These are phyloP conservation scores for Siniperca obscura DNA, from an alignment of 2,797 vertebrate species.

Conservation along the genomic window DNA sequence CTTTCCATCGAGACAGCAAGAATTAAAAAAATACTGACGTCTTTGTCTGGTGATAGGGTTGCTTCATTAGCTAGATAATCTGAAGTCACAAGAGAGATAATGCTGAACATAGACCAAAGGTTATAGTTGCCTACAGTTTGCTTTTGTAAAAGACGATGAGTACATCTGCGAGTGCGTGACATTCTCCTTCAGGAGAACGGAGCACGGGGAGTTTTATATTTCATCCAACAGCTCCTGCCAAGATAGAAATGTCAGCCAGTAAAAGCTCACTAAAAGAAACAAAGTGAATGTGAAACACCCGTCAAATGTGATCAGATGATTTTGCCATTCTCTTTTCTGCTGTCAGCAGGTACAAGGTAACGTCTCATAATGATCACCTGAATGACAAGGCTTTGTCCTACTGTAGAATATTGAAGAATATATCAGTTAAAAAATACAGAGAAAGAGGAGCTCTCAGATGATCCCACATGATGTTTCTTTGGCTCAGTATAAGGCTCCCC, in stretches of 20 bases:
- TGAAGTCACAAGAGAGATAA: background rate
- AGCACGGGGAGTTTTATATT: slow-evolving; percentile 19
- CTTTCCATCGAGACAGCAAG: background rate
- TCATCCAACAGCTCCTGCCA: slow-evolving; percentile 12
- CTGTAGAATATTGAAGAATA: background rate
- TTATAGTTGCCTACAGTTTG: background rate
- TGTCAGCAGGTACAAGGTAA: slow-evolving; percentile 15
- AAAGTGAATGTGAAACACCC: slow-evolving; percentile 7
- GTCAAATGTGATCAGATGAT: slow-evolving; percentile 36
- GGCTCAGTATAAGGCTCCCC: background rate
- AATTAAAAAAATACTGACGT: background rate
- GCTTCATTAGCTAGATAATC: background rate
- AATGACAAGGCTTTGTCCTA: background rate
- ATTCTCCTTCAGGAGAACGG: background rate
- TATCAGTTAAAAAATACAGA: background rate
- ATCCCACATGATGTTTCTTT: slow-evolving; percentile 6
- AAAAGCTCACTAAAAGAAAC: slow-evolving; percentile 5
- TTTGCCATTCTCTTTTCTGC: slow-evolving; percentile 3
- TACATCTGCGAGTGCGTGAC: background rate
- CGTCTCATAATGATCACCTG: background rate
- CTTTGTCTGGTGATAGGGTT: background rate
- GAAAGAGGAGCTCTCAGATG: background rate
- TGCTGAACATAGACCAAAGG: background rate
- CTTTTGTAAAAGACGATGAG: background rate
- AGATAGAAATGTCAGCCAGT: slow-evolving; percentile 38